Evolutionary conservation across 35 echinoderm and acorn worm species (phyloP).

Genomic region (Anneissia japonica): DNA sequence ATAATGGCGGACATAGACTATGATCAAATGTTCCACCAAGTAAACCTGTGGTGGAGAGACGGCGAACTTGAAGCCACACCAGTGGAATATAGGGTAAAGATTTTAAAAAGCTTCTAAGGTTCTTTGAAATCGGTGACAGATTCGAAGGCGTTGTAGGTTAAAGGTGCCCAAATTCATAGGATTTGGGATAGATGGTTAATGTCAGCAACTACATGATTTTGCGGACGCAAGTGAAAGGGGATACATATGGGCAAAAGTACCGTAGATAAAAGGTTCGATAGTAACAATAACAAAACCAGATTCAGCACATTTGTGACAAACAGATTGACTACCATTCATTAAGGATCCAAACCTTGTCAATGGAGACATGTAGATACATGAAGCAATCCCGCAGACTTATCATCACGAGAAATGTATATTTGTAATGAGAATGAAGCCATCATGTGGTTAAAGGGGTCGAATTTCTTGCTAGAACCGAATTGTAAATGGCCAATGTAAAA

Average conservation of each 20-base stretch:
- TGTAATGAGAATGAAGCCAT: neutral
- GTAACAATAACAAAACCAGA: slow-evolving; percentile 19
- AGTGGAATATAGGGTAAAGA: slow-evolving; percentile 11
- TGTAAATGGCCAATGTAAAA: neutral
- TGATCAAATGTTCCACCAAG: neutral
- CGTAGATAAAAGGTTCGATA: no score
- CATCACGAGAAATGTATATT: slow-evolving; percentile 16
- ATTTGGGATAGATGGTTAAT: slow-evolving; percentile 61
- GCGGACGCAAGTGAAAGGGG: no score
- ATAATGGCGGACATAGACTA: neutral
- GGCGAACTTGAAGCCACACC: slow-evolving; percentile 16
- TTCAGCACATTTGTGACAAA: slow-evolving; percentile 36
- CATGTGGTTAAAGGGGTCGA: neutral
- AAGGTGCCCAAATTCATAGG: no score
- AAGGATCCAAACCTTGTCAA: slow-evolving; percentile 3
- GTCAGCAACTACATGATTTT: slow-evolving; percentile 65
- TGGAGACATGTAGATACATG: slow-evolving; percentile 39
- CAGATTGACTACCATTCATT: slow-evolving; percentile 32
- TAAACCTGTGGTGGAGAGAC: slow-evolving; percentile 30
- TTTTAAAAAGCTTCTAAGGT: neutral
- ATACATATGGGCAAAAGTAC: no score
- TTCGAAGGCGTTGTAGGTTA: neutral
- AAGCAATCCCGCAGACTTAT: slow-evolving; percentile 43
- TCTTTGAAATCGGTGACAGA: slow-evolving; percentile 20
- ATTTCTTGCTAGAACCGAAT: neutral